Conservation (phyloP, 2,797 vertebrate genomes). For the Halcyon badia region DNA sequence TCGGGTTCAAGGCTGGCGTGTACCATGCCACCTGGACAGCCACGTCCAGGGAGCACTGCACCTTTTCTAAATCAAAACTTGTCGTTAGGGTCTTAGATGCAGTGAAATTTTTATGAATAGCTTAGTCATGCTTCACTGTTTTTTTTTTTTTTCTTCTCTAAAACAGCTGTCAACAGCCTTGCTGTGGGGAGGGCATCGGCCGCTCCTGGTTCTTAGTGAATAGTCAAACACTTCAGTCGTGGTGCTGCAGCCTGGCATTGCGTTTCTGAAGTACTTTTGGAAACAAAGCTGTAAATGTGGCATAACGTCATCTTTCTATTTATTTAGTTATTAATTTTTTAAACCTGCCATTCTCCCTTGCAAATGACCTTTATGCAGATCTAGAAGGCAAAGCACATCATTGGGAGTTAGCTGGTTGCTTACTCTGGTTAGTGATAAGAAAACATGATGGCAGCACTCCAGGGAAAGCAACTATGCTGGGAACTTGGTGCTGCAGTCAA, state of each 20-base stretch:
- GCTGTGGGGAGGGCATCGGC: neutral
- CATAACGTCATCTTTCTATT: neutral
- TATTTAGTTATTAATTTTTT: neutral
- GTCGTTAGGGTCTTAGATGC: neutral
- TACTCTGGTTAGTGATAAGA: constrained; percentile 55
- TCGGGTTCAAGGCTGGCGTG: neutral
- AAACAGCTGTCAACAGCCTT: constrained; percentile 36
- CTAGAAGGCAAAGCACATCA: constrained; percentile 42
- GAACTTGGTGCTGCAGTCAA: constrained; percentile 30
- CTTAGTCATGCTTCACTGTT: constrained; percentile 14
- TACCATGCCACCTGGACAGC: neutral
- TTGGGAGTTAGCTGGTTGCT: constrained; percentile 48
- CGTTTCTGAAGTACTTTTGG: neutral
- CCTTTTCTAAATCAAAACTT: neutral
- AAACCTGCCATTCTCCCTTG: neutral
- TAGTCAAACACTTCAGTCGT: neutral
- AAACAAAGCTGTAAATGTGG: neutral
- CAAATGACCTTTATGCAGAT: constrained; percentile 54
- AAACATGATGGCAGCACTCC: constrained; percentile 7
- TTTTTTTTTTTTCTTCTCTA: neutral
- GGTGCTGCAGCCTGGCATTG: neutral
- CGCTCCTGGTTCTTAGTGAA: constrained; percentile 14
- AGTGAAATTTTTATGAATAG: neutral
- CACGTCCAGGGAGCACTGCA: neutral
- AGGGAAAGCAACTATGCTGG: constrained; percentile 20